phyloP scores from a whole-genome alignment of 2,888 invertebrate genomes.

The Sarcophaga rosellei region DNA sequence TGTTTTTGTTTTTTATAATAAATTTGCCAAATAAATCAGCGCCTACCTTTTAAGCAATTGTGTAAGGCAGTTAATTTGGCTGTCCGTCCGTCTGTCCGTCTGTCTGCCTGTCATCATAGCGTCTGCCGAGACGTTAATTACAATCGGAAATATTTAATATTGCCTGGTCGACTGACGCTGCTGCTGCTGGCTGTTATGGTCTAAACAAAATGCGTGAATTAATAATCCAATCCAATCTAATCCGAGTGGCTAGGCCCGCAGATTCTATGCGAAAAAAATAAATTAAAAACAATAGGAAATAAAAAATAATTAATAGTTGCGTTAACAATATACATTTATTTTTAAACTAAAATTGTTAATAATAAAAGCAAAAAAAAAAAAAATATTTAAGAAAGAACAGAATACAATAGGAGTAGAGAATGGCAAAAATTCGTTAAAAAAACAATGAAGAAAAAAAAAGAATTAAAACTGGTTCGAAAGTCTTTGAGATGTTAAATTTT shows the following conservation, averaged over 20 bases:
- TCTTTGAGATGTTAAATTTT: neutral
- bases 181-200: neutral
- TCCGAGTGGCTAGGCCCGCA: neutral
- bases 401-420: neutral
- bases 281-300: neutral
- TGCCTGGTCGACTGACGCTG: neutral
- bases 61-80: neutral
- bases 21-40: neutral
- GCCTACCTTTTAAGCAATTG: neutral
- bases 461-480: constrained; percentile 19
- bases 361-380: neutral
- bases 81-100: neutral
- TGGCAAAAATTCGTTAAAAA: neutral
- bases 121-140: neutral
- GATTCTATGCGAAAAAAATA: neutral
- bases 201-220: neutral
- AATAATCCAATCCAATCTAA: neutral
- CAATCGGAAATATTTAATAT: neutral
- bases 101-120: neutral
- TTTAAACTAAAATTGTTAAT: too few species aligned
- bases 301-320: neutral
- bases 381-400: neutral
- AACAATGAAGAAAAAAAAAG: neutral
- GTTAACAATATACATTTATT: neutral
- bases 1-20: neutral